phyloP scores from a whole-genome alignment of 1,140 invertebrate genomes.

The Hormaphis cornu region DNA sequence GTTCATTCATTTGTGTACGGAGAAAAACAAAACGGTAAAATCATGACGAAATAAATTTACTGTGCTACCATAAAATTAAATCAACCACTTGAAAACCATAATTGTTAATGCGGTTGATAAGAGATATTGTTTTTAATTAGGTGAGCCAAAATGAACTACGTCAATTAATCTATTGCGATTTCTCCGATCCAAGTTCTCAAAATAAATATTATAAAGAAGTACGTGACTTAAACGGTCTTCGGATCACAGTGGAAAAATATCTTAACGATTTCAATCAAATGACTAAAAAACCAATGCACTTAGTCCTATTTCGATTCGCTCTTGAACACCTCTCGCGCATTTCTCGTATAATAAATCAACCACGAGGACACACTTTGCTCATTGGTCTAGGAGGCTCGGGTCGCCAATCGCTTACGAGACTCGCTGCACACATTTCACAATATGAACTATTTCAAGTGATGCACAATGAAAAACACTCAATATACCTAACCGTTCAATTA shows the following conservation, averaged over 20 bases:
- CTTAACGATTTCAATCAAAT: conserved; percentile 89
- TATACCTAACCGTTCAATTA: too few relatives aligned
- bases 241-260: conserved; percentile 75
- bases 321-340: conserved; percentile 90
- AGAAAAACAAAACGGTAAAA: conserved; percentile 16
- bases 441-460: conserved; percentile 69
- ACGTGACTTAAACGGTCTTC: conserved; percentile 67
- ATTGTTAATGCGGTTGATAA: neutral
- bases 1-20: conserved; percentile 40
- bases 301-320: conserved; percentile 91
- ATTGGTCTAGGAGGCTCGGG: conserved; percentile 88
- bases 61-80: too few relatives aligned
- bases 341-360: conserved; percentile 83
- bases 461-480: neutral
- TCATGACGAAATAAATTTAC: neutral
- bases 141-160: conserved; percentile 63
- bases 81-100: too few relatives aligned
- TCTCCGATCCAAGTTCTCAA: conserved; percentile 85
- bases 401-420: conserved; percentile 74
- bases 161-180: conserved; percentile 88
- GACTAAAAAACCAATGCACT: conserved; percentile 94
- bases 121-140: neutral
- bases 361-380: conserved; percentile 71
- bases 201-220: conserved; percentile 81
- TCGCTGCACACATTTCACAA: conserved; percentile 87